These are phyloP conservation scores for Oscheius sp. DNA, from an alignment of 2,888 invertebrate genomes.

Conservation along the genomic window DNA sequence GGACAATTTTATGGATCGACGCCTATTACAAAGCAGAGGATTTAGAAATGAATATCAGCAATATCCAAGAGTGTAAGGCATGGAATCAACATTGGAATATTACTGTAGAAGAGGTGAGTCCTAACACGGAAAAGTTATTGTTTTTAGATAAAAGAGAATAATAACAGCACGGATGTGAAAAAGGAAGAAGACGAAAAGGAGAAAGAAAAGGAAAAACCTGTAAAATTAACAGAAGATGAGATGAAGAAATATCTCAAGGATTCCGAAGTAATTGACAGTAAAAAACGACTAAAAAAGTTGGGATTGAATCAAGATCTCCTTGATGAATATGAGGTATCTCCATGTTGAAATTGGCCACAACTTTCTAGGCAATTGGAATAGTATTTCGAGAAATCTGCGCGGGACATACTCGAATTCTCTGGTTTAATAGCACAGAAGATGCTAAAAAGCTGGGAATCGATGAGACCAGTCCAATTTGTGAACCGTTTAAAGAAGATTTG, in stretches of 20 bases:
- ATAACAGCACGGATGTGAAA: constrained; percentile 1
- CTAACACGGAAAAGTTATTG: background rate
- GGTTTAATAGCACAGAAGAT: constrained; percentile 67
- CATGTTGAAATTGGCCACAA: background rate
- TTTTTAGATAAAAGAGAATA: background rate
- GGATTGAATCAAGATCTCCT: constrained; percentile 63
- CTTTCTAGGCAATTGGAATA: constrained; percentile 62
- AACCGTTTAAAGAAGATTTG: constrained; percentile 70
- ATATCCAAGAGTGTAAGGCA: constrained; percentile 59
- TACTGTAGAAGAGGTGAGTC: constrained; percentile 16
- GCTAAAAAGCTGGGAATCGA: constrained; percentile 66
- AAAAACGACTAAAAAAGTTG: constrained; percentile 58
- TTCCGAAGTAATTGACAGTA: constrained; percentile 57
- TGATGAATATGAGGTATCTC: constrained; percentile 58
- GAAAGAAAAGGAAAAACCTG: background rate
- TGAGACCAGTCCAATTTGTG: constrained; percentile 67
- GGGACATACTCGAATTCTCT: constrained; percentile 60
- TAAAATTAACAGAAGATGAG: constrained; percentile 30
- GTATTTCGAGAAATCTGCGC: constrained; percentile 69
- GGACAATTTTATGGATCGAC: constrained; percentile 66
- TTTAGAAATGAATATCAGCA: constrained; percentile 58
- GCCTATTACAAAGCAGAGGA: constrained; percentile 68
- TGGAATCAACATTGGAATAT: constrained; percentile 66
- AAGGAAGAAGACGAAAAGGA: no score
- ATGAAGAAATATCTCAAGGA: constrained; percentile 46